Evolutionary conservation across 2,113 vertebrate species (phyloP), one percentile per base, ranked within the genome.

Genomic region (Lycocorax pyrrhopterus): DNA sequence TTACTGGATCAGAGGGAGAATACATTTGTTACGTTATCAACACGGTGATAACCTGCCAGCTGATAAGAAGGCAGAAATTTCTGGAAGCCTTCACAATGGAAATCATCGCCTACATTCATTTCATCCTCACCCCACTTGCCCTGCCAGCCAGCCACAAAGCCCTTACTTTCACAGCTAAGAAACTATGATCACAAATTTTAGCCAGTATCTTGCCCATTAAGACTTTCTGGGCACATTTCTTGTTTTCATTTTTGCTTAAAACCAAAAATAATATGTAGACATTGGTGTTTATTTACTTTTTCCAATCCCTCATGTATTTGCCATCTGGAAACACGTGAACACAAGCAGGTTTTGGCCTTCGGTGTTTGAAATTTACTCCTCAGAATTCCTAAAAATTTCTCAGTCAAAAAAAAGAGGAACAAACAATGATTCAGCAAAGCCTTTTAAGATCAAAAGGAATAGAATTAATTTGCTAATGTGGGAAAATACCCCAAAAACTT

Each of bases 391-490:
- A 74, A 73, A 55, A 60, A 68, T 41, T 60, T 84, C 47, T 59
- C 58, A 76, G 72, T 69, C 87, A 81, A 68, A 90, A 80, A 80
- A 47, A 11, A 43, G 55, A n/a, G 44, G 33, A 67, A 71, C 58
- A 39, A 86, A 77, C 51, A 63, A 60, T 58, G 75, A 94, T 91
- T 88, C 74, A 64, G 56, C 69, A 69, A 78, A 68, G 37, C 60
- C 62, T 87, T 41, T 93, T 74, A 93, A 95, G 92, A 96, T 87
- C 79, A 96, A 73, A 96, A 68, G 44, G 72, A 96, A 55, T 47
- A 66, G 26, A 63, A 92, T 78, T 78, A 82, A 78, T 74, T 77
- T 78, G 12, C 7, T 80, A 39, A 84, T 56, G 37, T 64, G 52
- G 56, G n/a, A 90, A 88, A 66, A 60, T 56, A 83, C 21, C 51